A percentile compares a stretch with the other conserved stretches of the same genome.
Conservation (phyloP, 2,797 vertebrate species). For the Heliangelus exortis region DNA sequence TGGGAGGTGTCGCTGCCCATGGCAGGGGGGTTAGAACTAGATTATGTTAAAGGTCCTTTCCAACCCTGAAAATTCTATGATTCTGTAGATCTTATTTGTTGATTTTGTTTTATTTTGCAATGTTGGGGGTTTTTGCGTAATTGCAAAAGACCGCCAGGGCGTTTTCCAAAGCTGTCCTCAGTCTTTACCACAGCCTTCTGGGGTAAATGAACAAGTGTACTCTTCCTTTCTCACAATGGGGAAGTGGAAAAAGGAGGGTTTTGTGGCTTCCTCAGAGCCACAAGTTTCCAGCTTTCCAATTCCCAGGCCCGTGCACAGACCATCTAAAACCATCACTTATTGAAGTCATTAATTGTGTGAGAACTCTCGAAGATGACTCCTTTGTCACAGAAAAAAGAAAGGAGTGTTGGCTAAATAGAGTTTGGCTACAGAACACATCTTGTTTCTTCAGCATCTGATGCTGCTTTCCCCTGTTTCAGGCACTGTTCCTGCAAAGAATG, state of each 20-base stretch:
- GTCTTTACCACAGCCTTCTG: fast-evolving
- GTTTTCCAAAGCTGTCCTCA: not conserved
- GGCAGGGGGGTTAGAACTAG: no score
- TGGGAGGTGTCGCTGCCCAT: no score
- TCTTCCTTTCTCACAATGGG: not conserved
- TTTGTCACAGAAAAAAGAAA: not conserved
- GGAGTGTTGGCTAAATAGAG: not conserved
- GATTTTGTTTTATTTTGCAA: not conserved
- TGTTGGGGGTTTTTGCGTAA: not conserved
- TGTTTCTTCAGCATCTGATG: not conserved
- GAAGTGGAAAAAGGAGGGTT: not conserved
- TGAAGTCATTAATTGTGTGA: not conserved
- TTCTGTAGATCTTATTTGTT: not conserved
- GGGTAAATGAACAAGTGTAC: not conserved
- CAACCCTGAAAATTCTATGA: no score
- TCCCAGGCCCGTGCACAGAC: not conserved
- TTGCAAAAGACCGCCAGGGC: fast-evolving
- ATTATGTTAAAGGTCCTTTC: no score
- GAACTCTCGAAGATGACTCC: not conserved
- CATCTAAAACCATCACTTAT: not conserved
- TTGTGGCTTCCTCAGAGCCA: slow-evolving; percentile 9
- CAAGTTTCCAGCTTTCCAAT: not conserved
- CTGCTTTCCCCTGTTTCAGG: not conserved
- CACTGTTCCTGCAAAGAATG: not conserved
- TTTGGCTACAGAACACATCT: not conserved